phyloP scores from a whole-genome alignment of 2,888 invertebrate genomes.

The Mythimna lalbum region DNA sequence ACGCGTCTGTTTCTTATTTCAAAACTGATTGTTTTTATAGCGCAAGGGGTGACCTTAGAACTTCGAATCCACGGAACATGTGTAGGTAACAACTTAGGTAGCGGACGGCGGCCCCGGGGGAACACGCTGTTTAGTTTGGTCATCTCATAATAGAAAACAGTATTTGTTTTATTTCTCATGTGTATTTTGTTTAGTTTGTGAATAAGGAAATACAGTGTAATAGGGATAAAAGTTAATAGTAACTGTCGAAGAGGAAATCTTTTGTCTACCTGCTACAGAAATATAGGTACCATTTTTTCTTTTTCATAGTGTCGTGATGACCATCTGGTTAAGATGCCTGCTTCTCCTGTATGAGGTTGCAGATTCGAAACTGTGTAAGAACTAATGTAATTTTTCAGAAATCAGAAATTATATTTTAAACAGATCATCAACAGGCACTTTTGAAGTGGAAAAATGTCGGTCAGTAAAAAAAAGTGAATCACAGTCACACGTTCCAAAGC shows the following conservation, averaged over 20 bases:
- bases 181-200: constrained; percentile 44
- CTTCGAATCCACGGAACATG: constrained; percentile 83
- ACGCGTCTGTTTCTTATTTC: constrained; percentile 87
- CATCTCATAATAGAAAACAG: constrained; percentile 57
- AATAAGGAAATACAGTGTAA: constrained; percentile 18
- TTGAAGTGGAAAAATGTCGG: too few species aligned
- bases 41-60: constrained; percentile 70
- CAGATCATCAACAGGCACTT: too few species aligned
- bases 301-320: neutral
- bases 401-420: too few species aligned
- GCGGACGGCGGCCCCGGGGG: constrained; percentile 43
- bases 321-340: too few species aligned
- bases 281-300: neutral
- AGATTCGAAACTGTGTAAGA: too few species aligned
- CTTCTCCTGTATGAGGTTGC: too few species aligned
- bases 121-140: constrained; percentile 57
- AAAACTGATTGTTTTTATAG: constrained; percentile 88
- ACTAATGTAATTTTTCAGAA: too few species aligned
- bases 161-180: constrained; percentile 53
- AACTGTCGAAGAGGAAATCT: neutral
- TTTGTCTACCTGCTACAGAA: neutral
- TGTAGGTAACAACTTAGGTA: constrained; percentile 72
- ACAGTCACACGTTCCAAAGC: too few species aligned
- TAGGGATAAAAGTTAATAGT: neutral
- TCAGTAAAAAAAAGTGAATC: too few species aligned